Conservation (phyloP, 1,140 invertebrate genomes). For the Venustaconcha ellipsiformis region DNA sequence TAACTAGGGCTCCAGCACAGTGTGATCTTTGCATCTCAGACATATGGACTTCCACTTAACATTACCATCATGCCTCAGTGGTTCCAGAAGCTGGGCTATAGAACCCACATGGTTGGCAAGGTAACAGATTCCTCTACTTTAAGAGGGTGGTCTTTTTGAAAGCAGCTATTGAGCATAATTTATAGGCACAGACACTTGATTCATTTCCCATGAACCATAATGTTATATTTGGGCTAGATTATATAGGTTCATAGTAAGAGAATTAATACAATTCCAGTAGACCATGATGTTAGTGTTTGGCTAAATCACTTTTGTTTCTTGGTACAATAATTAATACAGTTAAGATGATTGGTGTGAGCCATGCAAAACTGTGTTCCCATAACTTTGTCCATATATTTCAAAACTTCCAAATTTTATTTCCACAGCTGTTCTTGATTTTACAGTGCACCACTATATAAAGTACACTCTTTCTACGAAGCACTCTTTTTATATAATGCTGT, state of each 20-base stretch:
- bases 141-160: background rate
- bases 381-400: no score
- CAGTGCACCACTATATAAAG: no score
- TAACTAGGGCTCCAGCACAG: slow-evolving; percentile 55
- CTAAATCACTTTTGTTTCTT: no score
- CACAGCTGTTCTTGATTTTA: no score
- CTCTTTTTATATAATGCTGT: no score
- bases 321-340: background rate
- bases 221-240: slow-evolving; percentile 25
- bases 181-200: background rate
- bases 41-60: slow-evolving; percentile 62
- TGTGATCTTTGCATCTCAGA: slow-evolving; percentile 53
- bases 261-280: no score
- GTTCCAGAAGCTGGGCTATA: slow-evolving; percentile 69
- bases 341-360: slow-evolving; percentile 64
- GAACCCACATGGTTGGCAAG: slow-evolving; percentile 72
- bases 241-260: slow-evolving; percentile 31
- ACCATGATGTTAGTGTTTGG: no score
- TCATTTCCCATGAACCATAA: slow-evolving; percentile 11
- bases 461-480: no score
- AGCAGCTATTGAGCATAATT: no score
- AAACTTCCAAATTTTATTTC: no score
- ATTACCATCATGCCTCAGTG: slow-evolving; percentile 70
- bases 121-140: slow-evolving; percentile 21
- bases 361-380: no score